Percentiles rank a stretch among this genome's conserved stretches.
Conservation (phyloP, 1,140 invertebrate genomes). For the Aphelenchoides besseyi region DNA sequence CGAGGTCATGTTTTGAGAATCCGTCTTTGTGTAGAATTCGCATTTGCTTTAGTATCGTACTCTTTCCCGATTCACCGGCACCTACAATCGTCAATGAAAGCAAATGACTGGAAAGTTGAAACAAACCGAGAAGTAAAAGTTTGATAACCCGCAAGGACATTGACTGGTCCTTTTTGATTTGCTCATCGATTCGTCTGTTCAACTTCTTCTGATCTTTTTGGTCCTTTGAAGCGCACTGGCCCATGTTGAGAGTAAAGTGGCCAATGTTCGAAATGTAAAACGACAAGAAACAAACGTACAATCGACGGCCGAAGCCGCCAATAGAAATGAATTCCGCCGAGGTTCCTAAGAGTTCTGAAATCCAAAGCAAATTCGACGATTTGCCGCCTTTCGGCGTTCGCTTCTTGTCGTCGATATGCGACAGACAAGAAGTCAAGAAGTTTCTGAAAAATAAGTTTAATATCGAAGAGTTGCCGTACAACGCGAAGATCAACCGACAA, state of each 20-base stretch:
- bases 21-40: constrained; percentile 60
- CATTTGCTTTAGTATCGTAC: neutral
- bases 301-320: neutral
- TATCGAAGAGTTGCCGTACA: no score
- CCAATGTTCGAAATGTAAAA: constrained; percentile 7
- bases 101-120: no score
- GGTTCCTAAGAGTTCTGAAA: no score
- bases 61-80: neutral
- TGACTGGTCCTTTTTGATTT: constrained; percentile 61
- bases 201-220: constrained; percentile 61
- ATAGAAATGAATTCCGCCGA: no score
- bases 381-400: no score
- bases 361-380: no score
- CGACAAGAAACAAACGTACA: neutral
- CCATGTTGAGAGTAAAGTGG: constrained; percentile 43
- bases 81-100: no score
- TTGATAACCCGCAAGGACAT: constrained; percentile 61
- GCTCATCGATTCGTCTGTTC: constrained; percentile 60
- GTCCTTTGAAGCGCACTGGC: constrained; percentile 61
- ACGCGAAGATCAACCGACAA: no score
- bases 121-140: constrained; percentile 57
- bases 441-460: no score
- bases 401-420: no score
- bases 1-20: constrained; percentile 58
- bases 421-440: no score